A percentile compares a stretch with the other conserved stretches of the same genome.
phyloP scores from a whole-genome alignment of 2,888 invertebrate genomes.

The Brachypterus glaber region DNA sequence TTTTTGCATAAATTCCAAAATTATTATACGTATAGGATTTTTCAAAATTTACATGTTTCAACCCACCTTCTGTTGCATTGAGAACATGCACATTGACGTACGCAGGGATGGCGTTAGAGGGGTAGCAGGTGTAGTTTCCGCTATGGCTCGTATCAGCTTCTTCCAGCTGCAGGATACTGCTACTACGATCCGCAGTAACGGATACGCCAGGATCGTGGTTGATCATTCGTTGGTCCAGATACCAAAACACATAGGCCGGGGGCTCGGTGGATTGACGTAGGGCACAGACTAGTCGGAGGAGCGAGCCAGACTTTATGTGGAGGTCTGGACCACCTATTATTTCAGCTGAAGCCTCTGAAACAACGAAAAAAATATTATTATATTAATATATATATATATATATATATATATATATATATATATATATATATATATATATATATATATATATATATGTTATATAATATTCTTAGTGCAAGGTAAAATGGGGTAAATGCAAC shows the following conservation, averaged over 20 bases:
- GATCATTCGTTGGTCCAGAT: conserved; percentile 51
- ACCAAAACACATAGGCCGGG: conserved; percentile 52
- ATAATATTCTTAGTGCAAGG: too few relatives aligned
- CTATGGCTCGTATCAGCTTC: conserved; percentile 50
- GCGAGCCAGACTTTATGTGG: conserved; percentile 50
- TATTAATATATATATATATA: too few relatives aligned
- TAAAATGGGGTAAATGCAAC: too few relatives aligned
- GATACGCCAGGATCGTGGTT: conserved; percentile 50
- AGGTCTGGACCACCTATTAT: conserved; percentile 52
- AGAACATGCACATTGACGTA: conserved; percentile 59
- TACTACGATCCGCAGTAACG: conserved; percentile 44
- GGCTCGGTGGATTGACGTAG: conserved; percentile 47
- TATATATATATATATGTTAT: too few relatives aligned
- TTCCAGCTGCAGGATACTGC: conserved; percentile 57
- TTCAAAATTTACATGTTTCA: not conserved
- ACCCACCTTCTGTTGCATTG: conserved; percentile 48
- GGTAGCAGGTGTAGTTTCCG: conserved; percentile 61
- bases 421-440: too few relatives aligned
- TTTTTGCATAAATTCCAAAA: too few relatives aligned
- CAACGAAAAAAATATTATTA: conserved; percentile 7
- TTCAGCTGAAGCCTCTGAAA: conserved; percentile 47
- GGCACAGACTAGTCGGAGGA: conserved; percentile 47
- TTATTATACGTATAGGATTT: too few relatives aligned
- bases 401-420: too few relatives aligned
- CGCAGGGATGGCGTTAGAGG: conserved; percentile 55